Base-by-base conservation (phyloP, 2,888 invertebrate species). In the Alentia gelatinosa region DNA sequence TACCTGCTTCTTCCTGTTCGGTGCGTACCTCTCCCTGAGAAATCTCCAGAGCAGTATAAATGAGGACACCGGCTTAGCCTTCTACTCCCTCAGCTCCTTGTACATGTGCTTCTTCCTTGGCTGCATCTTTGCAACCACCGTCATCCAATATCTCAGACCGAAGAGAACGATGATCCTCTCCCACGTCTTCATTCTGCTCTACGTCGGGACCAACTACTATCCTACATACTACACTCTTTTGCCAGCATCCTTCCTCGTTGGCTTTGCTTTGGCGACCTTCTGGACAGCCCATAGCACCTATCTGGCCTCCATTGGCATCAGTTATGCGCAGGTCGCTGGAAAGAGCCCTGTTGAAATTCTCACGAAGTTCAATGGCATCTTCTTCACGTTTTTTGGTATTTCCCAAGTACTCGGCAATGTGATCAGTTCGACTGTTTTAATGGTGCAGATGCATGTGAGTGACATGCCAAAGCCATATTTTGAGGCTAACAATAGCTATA, bases 11-110 rank as follows among this genome's bases (percentile, higher is more conserved):
- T 92, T 95, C 12, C 92, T 95, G 35, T 94, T 94, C 91, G 94
- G 94, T 39, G 93, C 95, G 4, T 94, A 94, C 86, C 93, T 94
- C 5, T 94, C 95, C 0, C 92, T 95, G 35, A 91, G 95, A 23
- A 95, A 95, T 91, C 93, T 96, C 15, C 95, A 95, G 92, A 95
- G 95, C 91, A 95, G 95, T 91, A 89, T 96, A 63, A 95, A 95
- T 91, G 93, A 94, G 42, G 94, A 94, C 35, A 94, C 93, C 15
- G 95, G 95, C 5, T 92, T 96, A 9, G 96, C 95, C 0, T 92
- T 95, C 26, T 94, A 93, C 50, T 94, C 95, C 0, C 94, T 95
- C 30, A 94, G 95, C 35, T 92, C 93, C 35, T 91, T 94, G 40
- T 95, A 93, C 92, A 94, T 92, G 7, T 92, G 93, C n/a, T 95